Evolutionary conservation across 2,797 vertebrate genomes (phyloP), one percentile per base, ranked within the genome.

Genomic region (Enoplosus armatus): DNA sequence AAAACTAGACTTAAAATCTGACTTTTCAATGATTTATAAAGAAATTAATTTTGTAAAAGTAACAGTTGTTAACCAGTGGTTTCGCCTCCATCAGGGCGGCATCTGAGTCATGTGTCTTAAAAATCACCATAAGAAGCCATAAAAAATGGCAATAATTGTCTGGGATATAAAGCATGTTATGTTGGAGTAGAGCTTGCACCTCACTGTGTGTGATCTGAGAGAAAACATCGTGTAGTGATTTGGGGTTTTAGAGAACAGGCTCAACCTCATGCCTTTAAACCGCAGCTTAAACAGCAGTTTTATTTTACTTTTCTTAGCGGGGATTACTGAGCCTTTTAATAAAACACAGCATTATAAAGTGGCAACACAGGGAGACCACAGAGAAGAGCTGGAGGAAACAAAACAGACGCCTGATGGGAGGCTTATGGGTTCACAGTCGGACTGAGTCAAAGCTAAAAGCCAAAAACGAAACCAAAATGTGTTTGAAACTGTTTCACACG

Each of bases 381-480:
- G 67, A 61, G 37, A 54, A 35, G 61, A 54, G 37, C 54, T 4
- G 3, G 22, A 59, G 39, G 68, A 29, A 72, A 47, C 60, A n/a
- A 8, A 78, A 8, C 0, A 48, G 31, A 3, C 18, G 9, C 53
- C 22, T 66, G 51, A 45, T 4, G 35, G 50, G 51, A 76, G 48
- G 53, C 15, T 74, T 41, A 55, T 22, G 65, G 60, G 54, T 51
- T 83, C 62, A 22, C 77, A 56, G 83, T 20, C 66, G 56, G 12
- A 60, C 5, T 7, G 22, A 63, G 39, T 33, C 20, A 37, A 74
- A 77, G 53, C 45, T 82, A 73, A 79, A n/a, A 79, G 37, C 58
- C 72, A 56, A 72, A 77, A 66, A 31, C 15, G 65, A 51, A 83
- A 54, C 26, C 48, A 54, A 54, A 71, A 27, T 22, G 77, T 35